phyloP scores from a whole-genome alignment of 37 sponge, comb jelly and placozoan genomes.

The Corticium candelabrum region DNA sequence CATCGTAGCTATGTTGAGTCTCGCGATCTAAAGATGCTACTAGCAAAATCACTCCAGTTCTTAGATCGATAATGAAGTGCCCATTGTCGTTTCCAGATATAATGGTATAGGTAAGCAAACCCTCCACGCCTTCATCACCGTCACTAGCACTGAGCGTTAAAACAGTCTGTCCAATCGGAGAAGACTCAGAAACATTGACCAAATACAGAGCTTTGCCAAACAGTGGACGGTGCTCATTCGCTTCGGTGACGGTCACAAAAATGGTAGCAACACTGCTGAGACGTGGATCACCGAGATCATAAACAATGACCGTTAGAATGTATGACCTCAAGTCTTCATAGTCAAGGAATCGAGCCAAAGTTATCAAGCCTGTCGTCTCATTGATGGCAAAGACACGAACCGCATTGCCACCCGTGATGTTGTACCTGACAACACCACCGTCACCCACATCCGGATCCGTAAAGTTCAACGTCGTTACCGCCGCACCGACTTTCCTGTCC shows the following conservation, averaged over 20 bases:
- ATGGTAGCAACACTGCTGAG: not conserved
- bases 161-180: not conserved
- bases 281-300: conserved; percentile 23
- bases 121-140: not conserved
- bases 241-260: conserved; percentile 20
- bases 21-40: not conserved
- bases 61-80: not conserved
- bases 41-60: not conserved
- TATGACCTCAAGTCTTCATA: not conserved
- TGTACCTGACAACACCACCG: not conserved
- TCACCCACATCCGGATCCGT: not conserved
- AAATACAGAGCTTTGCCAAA: not conserved
- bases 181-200: not conserved
- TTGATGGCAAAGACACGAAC: not conserved
- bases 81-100: not conserved
- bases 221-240: not conserved
- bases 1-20: not conserved
- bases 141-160: not conserved
- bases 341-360: not conserved
- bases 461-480: not conserved
- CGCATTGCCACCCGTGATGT: not conserved
- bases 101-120: not conserved
- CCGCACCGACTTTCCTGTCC: not conserved
- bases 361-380: not conserved
- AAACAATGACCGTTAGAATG: conserved; percentile 17